A percentile compares a stretch with the other conserved stretches of the same genome.
phyloP scores from a whole-genome alignment of 2,113 vertebrate genomes.

The Vidua macroura region DNA sequence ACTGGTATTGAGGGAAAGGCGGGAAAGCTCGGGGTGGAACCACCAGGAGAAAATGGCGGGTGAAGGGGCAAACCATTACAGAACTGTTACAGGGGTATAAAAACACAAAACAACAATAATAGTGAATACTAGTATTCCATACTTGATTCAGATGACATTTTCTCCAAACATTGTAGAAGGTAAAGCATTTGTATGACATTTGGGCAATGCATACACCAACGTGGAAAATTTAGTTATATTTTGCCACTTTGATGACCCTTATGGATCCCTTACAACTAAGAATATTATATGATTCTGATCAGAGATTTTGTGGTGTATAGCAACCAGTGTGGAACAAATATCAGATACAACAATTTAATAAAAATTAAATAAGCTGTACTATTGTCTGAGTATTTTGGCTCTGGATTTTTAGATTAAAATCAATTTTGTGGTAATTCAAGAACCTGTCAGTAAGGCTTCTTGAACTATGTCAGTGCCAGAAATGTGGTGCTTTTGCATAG shows the following conservation, averaged over 20 bases:
- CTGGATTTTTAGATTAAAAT: not conserved
- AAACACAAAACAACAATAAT: too few species aligned
- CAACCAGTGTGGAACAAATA: not conserved
- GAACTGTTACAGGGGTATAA: too few species aligned
- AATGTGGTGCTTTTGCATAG: not conserved
- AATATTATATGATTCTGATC: not conserved
- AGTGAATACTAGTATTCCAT: not conserved
- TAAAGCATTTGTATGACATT: not conserved
- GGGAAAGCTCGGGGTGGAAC: too few species aligned
- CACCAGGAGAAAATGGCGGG: too few species aligned
- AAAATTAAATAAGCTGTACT: not conserved
- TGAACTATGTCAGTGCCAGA: not conserved
- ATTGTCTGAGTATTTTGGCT: not conserved
- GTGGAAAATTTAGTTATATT: not conserved
- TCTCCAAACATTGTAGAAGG: not conserved
- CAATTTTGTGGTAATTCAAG: not conserved
- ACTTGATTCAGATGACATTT: not conserved
- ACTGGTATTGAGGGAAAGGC: too few species aligned
- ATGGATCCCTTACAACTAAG: not conserved
- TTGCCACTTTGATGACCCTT: not conserved
- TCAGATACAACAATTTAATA: not conserved
- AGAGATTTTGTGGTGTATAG: not conserved
- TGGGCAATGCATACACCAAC: accelerated
- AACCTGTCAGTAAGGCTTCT: not conserved
- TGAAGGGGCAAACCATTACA: too few species aligned